Conservation (phyloP, 1,140 invertebrate species). For the Copidosoma floridanum region DNA sequence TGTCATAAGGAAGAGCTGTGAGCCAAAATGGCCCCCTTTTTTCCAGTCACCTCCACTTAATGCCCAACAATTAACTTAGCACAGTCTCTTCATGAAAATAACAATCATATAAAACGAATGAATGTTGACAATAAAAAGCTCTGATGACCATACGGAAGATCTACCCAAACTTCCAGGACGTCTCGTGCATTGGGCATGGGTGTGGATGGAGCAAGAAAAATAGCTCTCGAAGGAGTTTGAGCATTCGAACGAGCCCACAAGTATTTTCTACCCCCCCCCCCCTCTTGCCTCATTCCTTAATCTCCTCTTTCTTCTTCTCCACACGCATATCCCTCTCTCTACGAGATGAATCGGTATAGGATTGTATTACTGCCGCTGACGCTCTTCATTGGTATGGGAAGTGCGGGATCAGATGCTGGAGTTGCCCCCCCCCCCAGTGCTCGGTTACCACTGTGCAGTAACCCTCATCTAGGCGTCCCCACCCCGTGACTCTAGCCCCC, state of each 20-base stretch:
- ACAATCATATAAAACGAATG: too few species aligned
- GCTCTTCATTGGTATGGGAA: slow-evolving; percentile 37
- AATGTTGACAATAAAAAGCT: too few species aligned
- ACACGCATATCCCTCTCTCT: background rate
- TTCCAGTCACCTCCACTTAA: too few species aligned
- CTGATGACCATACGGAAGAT: too few species aligned
- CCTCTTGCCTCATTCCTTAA: background rate
- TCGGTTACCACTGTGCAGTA: slow-evolving; percentile 23
- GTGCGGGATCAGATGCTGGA: slow-evolving; percentile 37
- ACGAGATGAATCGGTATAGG: background rate
- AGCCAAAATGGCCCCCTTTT: too few species aligned
- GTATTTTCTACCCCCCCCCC: background rate
- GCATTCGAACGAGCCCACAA: background rate
- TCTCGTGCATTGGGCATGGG: too few species aligned
- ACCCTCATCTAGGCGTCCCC: slow-evolving; percentile 44
- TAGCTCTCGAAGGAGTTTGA: background rate
- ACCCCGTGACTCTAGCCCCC: background rate
- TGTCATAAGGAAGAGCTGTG: too few species aligned
- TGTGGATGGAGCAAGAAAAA: background rate
- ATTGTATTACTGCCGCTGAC: background rate
- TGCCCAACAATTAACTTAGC: too few species aligned
- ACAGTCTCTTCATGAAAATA: too few species aligned
- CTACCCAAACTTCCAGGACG: too few species aligned
- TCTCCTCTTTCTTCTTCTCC: background rate
- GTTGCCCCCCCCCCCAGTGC: slow-evolving; percentile 39